phyloP scores from a whole-genome alignment of 2,888 invertebrate species.

The Andricus curvator region DNA sequence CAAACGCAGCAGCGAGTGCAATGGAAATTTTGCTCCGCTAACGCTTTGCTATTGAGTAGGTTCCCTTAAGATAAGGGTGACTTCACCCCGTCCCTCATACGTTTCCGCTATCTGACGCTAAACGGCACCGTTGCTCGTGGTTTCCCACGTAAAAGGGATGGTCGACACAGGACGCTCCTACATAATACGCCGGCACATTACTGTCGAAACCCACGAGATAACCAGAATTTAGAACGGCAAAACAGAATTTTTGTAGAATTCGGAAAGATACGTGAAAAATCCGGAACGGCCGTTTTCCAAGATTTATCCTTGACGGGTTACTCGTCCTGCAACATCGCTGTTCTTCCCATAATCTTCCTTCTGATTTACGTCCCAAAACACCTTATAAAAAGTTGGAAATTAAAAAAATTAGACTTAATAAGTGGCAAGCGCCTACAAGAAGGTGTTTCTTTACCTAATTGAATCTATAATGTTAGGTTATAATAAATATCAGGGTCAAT shows the following conservation, averaged over 20 bases:
- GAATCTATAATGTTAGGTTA: no score
- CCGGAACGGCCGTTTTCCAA: conserved; percentile 51
- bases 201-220: conserved; percentile 76
- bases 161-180: conserved; percentile 67
- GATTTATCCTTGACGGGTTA: conserved; percentile 56
- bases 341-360: conserved; percentile 43
- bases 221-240: conserved; percentile 76
- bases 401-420: background rate
- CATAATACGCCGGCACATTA: conserved; percentile 77
- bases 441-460: no score
- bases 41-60: conserved; percentile 74
- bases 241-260: conserved; percentile 72
- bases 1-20: conserved; percentile 33
- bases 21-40: conserved; percentile 54
- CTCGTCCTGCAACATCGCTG: conserved; percentile 48
- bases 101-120: conserved; percentile 78
- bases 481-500: no score
- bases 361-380: background rate
- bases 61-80: conserved; percentile 76
- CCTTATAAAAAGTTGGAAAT: background rate
- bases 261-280: conserved; percentile 66
- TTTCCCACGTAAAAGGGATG: conserved; percentile 70
- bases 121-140: conserved; percentile 72
- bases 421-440: no score
- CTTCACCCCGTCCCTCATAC: conserved; percentile 75